Conservation (phyloP, 2,888 invertebrate species). For the Caenorhabditis angaria region DNA sequence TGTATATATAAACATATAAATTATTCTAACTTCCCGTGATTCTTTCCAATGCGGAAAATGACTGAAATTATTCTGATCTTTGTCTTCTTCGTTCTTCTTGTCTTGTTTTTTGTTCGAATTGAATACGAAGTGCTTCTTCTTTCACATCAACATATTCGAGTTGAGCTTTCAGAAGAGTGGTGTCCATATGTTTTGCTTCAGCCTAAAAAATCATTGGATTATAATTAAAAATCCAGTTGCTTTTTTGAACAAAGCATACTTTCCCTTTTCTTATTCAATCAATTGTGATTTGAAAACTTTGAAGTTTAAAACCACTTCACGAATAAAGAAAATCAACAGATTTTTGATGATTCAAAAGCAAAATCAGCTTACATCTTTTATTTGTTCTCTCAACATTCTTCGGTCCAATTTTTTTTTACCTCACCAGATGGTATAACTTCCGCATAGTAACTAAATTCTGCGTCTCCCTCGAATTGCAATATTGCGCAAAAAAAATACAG, state of each 20-base stretch:
- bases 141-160: slow-evolving; percentile 68
- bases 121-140: slow-evolving; percentile 62
- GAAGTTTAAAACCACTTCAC: not conserved
- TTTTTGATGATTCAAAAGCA: not conserved
- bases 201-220: slow-evolving; percentile 32
- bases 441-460: no score
- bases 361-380: no score
- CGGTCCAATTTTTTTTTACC: no score
- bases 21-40: not conserved
- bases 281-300: not conserved
- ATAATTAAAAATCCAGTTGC: slow-evolving; percentile 1
- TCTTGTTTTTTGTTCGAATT: slow-evolving; percentile 55
- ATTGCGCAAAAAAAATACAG: no score
- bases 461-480: no score
- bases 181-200: slow-evolving; percentile 58
- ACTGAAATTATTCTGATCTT: not conserved
- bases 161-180: slow-evolving; percentile 60
- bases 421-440: no score
- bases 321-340: not conserved
- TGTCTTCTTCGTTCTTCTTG: slow-evolving; percentile 20
- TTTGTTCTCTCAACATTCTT: no score
- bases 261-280: not conserved
- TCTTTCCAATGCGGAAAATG: not conserved
- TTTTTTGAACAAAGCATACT: not conserved
- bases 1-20: not conserved